Percentiles rank a stretch among this genome's conserved stretches.
phyloP scores from a whole-genome alignment of 2,113 vertebrate species.

The Pyrgilauda ruficollis region DNA sequence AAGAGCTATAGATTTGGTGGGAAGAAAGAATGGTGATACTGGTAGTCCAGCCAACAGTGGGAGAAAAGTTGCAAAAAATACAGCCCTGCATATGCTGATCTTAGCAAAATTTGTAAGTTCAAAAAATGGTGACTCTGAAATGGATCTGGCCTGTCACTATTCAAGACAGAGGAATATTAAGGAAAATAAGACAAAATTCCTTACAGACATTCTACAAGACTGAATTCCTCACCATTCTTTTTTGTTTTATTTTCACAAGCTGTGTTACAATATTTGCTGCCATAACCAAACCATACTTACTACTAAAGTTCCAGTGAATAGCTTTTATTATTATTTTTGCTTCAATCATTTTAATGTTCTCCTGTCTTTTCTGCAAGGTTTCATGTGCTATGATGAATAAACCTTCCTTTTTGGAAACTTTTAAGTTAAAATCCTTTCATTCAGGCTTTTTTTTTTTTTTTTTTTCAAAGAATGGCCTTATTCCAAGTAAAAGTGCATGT shows the following conservation, averaged over 20 bases:
- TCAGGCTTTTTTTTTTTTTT: background rate
- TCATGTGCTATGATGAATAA: background rate
- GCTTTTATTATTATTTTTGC: background rate
- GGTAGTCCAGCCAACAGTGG: background rate
- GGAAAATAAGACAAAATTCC: background rate
- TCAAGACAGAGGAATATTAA: background rate
- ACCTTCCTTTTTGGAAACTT: background rate
- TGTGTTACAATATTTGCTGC: background rate
- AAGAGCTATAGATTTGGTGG: background rate
- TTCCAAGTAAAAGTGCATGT: background rate
- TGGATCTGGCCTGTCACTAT: background rate
- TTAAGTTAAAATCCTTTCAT: background rate
- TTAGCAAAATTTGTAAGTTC: background rate
- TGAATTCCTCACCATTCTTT: background rate
- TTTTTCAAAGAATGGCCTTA: background rate
- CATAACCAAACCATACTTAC: background rate
- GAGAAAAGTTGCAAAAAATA: background rate
- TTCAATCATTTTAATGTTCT: background rate
- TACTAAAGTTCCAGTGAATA: background rate
- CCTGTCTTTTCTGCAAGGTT: background rate
- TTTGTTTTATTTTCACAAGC: background rate
- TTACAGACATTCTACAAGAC: background rate
- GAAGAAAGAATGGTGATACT: background rate
- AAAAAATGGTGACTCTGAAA: background rate
- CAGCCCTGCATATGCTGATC: background rate